phyloP scores from a whole-genome alignment of 2,113 vertebrate species.

The Megaleporinus macrocephalus region DNA sequence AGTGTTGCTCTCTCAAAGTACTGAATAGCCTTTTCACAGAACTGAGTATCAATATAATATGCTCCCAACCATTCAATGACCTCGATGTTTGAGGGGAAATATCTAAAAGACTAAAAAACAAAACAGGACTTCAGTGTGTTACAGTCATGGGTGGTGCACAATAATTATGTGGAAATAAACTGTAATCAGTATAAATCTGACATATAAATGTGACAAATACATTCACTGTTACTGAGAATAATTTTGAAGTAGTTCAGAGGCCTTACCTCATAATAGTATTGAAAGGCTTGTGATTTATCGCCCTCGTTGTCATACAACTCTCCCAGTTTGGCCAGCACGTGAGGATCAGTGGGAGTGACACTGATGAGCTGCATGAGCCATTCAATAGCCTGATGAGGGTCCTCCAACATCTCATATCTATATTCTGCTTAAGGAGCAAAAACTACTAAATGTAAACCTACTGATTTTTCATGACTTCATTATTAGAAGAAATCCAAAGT shows the following conservation, averaged over 20 bases:
- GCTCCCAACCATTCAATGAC: slow-evolving; percentile 97
- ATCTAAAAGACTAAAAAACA: slow-evolving; percentile 89
- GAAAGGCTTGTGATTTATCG: slow-evolving; percentile 95
- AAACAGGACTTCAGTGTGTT: neutral
- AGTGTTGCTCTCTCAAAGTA: slow-evolving; percentile 98
- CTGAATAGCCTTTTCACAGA: slow-evolving; percentile 97
- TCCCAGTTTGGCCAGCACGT: slow-evolving; percentile 87
- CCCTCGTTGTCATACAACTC: slow-evolving; percentile 88
- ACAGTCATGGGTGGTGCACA: neutral
- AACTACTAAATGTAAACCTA: neutral
- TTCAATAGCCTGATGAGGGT: slow-evolving; percentile 89
- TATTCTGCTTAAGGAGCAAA: slow-evolving; percentile 74
- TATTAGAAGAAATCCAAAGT: neutral
- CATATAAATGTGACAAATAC: neutral
- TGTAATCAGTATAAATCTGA: neutral
- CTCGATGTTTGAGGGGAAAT: slow-evolving; percentile 94
- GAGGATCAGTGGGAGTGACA: slow-evolving; percentile 89
- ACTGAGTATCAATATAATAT: slow-evolving; percentile 95
- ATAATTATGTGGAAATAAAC: neutral
- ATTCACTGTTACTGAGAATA: neutral
- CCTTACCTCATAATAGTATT: slow-evolving; percentile 91
- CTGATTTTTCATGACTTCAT: neutral
- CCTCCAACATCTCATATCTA: slow-evolving; percentile 90
- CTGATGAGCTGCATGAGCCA: slow-evolving; percentile 94
- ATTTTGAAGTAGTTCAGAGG: neutral